Evolutionary conservation across 2,888 invertebrate genomes (phyloP).

Genomic region (Margaritifera margaritifera): DNA sequence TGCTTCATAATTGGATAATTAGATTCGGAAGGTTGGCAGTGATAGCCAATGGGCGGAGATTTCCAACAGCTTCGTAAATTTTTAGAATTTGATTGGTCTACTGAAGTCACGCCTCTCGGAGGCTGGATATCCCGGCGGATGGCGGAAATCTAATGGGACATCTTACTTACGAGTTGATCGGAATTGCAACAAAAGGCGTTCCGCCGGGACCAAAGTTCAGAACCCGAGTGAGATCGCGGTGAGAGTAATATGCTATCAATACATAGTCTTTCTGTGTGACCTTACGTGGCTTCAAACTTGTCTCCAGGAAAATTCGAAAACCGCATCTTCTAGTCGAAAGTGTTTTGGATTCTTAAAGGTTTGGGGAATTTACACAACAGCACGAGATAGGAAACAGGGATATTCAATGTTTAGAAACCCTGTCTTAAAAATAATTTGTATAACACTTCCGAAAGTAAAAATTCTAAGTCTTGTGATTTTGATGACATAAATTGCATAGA

Average conservation of each 20-base stretch:
- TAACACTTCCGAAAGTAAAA: constrained; percentile 34
- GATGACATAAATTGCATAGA: constrained; percentile 20
- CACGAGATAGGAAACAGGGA: too few species aligned
- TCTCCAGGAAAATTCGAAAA: constrained; percentile 5
- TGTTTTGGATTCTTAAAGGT: too few species aligned
- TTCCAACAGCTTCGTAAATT: constrained; percentile 36
- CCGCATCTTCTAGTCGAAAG: too few species aligned
- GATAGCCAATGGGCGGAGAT: constrained; percentile 28
- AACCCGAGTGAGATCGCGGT: constrained; percentile 46
- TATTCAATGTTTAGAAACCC: too few species aligned
- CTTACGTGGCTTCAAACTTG: constrained; percentile 21
- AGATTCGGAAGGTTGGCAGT: too few species aligned
- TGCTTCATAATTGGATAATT: too few species aligned
- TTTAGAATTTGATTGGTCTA: constrained; percentile 34
- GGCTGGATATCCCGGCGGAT: constrained; percentile 49
- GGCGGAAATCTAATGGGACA: constrained; percentile 47
- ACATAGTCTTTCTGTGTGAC: constrained; percentile 33
- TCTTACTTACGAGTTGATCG: constrained; percentile 48
- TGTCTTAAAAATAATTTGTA: constrained; percentile 7
- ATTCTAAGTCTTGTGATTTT: constrained; percentile 43
- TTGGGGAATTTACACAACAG: too few species aligned
- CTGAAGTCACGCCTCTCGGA: constrained; percentile 35
- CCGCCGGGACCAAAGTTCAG: constrained; percentile 63
- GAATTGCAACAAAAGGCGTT: constrained; percentile 69
- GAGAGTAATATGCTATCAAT: constrained; percentile 41